Conservation (phyloP, 2,888 invertebrate genomes). For the Ophion ventricosus region DNA sequence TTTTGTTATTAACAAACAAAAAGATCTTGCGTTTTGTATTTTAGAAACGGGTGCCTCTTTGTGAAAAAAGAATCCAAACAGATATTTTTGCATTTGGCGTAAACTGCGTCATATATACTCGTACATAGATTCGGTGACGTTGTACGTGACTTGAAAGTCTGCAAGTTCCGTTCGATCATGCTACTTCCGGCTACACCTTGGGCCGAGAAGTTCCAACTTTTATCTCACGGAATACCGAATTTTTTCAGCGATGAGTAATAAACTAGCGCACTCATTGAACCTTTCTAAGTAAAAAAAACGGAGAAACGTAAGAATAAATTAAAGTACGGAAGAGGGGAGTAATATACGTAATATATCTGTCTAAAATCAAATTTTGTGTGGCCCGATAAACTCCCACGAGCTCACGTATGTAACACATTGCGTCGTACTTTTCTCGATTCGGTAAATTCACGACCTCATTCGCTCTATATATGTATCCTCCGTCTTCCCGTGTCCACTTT, state of each 20-base stretch:
- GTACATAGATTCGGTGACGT: too few relatives aligned
- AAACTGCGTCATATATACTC: too few relatives aligned
- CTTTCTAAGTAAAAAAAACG: background rate
- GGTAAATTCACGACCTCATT: constrained; percentile 28
- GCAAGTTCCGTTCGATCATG: too few relatives aligned
- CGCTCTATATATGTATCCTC: constrained; percentile 15
- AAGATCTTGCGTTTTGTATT: too few relatives aligned
- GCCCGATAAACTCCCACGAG: constrained; percentile 5
- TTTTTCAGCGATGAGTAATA: constrained; percentile 50
- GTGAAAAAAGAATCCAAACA: too few relatives aligned
- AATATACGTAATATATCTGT: constrained; percentile 32
- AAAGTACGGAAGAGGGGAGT: background rate
- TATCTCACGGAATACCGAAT: constrained; percentile 41
- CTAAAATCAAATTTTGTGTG: constrained; percentile 51
- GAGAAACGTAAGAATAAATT: background rate
- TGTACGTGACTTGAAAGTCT: too few relatives aligned
- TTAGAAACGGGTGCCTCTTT: too few relatives aligned
- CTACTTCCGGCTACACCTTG: too few relatives aligned
- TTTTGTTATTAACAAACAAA: too few relatives aligned
- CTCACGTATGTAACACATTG: constrained; percentile 43
- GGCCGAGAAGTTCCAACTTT: constrained; percentile 54
- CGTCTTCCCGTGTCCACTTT: background rate
- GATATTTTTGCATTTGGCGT: too few relatives aligned
- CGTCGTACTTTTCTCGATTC: constrained; percentile 23
- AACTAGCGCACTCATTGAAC: constrained; percentile 27